Conservation (phyloP, 2,113 vertebrate species). For the Chinchilla lanigera region DNA sequence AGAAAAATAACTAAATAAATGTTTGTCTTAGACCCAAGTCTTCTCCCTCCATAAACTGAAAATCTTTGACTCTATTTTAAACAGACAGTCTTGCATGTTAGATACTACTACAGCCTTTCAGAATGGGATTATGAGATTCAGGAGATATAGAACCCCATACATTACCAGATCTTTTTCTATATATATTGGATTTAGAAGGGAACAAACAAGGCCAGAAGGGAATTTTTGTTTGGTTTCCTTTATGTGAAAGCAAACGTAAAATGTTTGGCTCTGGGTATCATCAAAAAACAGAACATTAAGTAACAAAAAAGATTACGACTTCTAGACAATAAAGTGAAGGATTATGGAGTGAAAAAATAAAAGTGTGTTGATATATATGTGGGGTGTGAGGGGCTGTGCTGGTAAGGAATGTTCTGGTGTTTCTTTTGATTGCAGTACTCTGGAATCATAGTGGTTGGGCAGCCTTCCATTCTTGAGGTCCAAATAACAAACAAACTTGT, state of each 20-base stretch:
- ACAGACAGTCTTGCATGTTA: neutral
- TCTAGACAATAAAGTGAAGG: neutral
- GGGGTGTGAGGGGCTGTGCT: neutral
- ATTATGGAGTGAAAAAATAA: neutral
- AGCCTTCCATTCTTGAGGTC: neutral
- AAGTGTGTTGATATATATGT: neutral
- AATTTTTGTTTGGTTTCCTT: constrained; percentile 18
- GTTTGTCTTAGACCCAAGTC: neutral
- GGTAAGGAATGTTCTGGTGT: neutral
- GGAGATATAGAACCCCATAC: neutral
- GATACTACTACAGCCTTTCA: neutral
- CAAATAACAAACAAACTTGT: neutral
- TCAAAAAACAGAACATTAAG: neutral
- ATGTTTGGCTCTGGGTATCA: neutral
- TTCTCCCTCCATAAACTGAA: neutral
- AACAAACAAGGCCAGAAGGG: neutral
- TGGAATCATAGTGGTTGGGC: neutral
- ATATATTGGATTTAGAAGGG: constrained; percentile 13
- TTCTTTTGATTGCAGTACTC: neutral
- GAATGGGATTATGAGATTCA: neutral
- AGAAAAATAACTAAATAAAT: neutral
- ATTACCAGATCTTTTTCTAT: neutral
- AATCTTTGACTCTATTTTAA: neutral
- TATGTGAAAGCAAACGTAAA: constrained; percentile 11
- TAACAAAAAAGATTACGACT: neutral